Evolutionary conservation across 53 echinoderm and acorn worm genomes (phyloP).

Genomic region (Stichopus horrens): DNA sequence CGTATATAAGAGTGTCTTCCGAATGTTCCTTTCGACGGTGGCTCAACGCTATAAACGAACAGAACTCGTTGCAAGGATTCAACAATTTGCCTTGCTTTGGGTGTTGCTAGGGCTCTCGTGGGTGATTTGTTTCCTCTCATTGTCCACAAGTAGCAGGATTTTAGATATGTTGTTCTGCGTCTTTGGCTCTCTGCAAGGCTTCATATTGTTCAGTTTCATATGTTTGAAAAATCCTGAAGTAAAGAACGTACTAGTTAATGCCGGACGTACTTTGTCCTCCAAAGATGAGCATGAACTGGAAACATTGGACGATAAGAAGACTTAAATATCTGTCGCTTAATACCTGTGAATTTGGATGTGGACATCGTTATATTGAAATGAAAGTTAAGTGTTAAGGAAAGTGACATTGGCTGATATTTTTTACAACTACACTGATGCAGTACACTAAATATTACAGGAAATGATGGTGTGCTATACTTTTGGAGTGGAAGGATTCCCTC

Average conservation of each 20-base stretch:
- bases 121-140: not conserved
- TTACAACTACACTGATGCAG: no score
- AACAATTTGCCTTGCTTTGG: conserved; percentile 21
- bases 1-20: not conserved
- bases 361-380: no score
- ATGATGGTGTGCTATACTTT: no score
- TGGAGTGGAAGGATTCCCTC: no score
- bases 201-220: not conserved
- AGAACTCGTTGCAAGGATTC: conserved; percentile 9
- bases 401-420: no score
- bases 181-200: not conserved
- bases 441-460: no score
- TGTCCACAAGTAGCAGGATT: not conserved
- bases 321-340: no score
- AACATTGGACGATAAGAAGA: no score
- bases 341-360: no score
- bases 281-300: no score
- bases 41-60: not conserved
- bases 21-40: not conserved
- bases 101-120: conserved; percentile 8
- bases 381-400: no score
- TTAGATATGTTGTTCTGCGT: conserved; percentile 1
- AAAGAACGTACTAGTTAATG: not conserved
- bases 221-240: conserved; percentile 6
- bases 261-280: no score